Evolutionary conservation across 2,797 vertebrate genomes (phyloP), one percentile per base, ranked within the genome.

Genomic region (Merluccius polli): DNA sequence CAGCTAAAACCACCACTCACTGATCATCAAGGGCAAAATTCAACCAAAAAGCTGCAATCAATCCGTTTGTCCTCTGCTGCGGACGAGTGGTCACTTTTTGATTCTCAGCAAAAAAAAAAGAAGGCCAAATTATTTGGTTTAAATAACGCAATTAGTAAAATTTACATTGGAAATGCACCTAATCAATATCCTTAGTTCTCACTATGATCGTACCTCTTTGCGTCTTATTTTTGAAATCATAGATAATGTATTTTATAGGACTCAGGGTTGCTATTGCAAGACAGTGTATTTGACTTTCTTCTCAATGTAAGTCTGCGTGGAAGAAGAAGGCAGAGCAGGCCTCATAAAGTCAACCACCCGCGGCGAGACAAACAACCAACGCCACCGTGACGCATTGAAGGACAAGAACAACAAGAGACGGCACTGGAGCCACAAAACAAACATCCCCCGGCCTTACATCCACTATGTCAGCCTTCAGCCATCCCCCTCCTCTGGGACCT

Each of bases 311-410:
- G 35, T 32, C 63, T 75, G 30, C 72, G 73, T 87, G 79, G 79
- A 73, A 79, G 79, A 73, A 77, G 77, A 63, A 73, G 77, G 41
- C 29, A 29, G 74, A 2, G 73, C 52, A 3, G 52, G 52, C 16
- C 52, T 35, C 81, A 85, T 78, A 79, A 76, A 79, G 7, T 35
- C 81, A 80, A 80, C 77, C 71, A 71, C 78, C 76, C 75, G 74
- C 12, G 32, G 77, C 80, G 78, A 73, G 68, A 72, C 71, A 11
- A 69, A 73, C 77, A 80, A 79, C 75, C 75, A 79, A 79, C 81
- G 74, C 80, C 24, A 30, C 80, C 24, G 27, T 82, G 84, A 80
- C 75, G 74, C 67, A 78, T 77, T 71, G 75, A 83, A 52, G 82
- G 72, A 71, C 31, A 9, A 75, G 79, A 76, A 70, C 73, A 72